Percentiles rank a stretch among this genome's conserved stretches.
Conservation (phyloP, 2,888 invertebrate genomes). For the Aradus depressus region DNA sequence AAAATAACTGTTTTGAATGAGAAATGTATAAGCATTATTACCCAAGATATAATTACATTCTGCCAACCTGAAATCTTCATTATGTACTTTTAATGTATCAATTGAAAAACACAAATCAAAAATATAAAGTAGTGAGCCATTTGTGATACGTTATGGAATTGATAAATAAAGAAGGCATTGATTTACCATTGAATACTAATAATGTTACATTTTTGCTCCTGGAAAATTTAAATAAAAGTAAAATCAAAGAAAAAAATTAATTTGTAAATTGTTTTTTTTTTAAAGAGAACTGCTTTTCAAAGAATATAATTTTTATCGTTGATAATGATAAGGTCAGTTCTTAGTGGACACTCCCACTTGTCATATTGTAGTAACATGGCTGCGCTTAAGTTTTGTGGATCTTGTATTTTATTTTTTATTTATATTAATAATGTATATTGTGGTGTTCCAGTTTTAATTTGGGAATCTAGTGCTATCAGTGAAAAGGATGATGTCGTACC, state of each 20-base stretch:
- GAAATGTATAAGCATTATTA: neutral
- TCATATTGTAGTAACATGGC: slow-evolving; percentile 6
- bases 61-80: slow-evolving; percentile 14
- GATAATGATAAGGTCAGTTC: too few relatives aligned
- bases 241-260: too few relatives aligned
- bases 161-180: neutral
- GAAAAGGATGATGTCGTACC: slow-evolving; percentile 26
- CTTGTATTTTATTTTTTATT: slow-evolving; percentile 2
- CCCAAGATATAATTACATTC: slow-evolving; percentile 11
- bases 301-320: too few relatives aligned
- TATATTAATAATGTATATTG: slow-evolving; percentile 5
- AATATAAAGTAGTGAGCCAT: too few relatives aligned
- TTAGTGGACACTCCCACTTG: too few relatives aligned
- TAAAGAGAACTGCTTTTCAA: too few relatives aligned
- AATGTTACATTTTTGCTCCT: too few relatives aligned
- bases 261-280: too few relatives aligned
- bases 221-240: too few relatives aligned
- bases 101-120: neutral
- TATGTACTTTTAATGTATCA: neutral
- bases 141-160: too few relatives aligned
- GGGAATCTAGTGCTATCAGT: slow-evolving; percentile 28
- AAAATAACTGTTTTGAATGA: slow-evolving; percentile 1
- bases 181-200: too few relatives aligned
- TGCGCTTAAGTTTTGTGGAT: neutral
- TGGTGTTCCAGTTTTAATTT: slow-evolving; percentile 28